Conservation (phyloP, 2,113 vertebrate genomes). For the Pteropus alecto region DNA sequence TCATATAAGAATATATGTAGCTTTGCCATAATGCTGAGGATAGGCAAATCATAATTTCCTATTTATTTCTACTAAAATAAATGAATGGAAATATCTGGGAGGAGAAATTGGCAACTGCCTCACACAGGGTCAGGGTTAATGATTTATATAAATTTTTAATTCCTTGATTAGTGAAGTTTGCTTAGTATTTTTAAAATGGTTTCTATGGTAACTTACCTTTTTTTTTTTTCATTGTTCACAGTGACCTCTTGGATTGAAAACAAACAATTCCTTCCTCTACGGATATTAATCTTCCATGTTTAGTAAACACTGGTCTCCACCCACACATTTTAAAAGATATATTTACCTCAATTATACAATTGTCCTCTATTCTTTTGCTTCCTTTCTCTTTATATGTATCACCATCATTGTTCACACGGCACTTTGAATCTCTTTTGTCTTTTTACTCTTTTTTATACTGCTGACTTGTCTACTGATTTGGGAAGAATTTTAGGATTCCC, state of each 20-base stretch:
- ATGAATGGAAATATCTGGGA: background rate
- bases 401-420: background rate
- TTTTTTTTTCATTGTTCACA: conserved; percentile 24
- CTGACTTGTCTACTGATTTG: background rate
- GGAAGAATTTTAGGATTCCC: background rate
- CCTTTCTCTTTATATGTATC: background rate
- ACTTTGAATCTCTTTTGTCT: background rate
- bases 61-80: background rate
- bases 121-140: background rate
- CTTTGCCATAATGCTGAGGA: background rate
- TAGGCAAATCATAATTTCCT: background rate
- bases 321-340: background rate
- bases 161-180: background rate
- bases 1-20: background rate
- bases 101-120: background rate
- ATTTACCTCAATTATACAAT: background rate
- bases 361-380: background rate
- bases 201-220: conserved; percentile 39
- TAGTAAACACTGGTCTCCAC: conserved; percentile 67
- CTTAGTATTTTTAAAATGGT: conserved; percentile 34
- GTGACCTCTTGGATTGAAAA: conserved; percentile 56
- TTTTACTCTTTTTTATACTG: background rate
- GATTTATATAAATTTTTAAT: background rate
- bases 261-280: conserved; percentile 45
- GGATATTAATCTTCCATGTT: conserved; percentile 27